phyloP scores from a whole-genome alignment of 2,888 invertebrate genomes.

The Chydorus sphaericus region DNA sequence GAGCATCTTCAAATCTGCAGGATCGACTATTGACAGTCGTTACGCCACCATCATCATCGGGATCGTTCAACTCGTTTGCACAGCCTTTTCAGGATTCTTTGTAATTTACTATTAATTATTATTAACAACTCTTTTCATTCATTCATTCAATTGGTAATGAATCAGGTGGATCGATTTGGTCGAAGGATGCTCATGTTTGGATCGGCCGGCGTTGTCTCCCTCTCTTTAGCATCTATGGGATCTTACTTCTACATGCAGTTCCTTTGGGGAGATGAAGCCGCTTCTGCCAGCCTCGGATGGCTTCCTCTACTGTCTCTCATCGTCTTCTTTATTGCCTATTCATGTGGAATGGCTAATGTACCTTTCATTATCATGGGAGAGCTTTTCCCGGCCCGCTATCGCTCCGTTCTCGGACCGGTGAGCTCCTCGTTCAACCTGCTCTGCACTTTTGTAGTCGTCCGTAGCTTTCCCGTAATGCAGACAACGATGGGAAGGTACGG shows the following conservation, averaged over 20 bases:
- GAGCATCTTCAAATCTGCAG: neutral
- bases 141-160: no score
- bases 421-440: conserved; percentile 16
- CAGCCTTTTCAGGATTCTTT: no score
- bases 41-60: conserved; percentile 11
- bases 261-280: neutral
- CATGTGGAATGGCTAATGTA: conserved; percentile 15
- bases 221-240: conserved; percentile 14
- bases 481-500: conserved; percentile 10
- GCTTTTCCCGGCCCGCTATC: conserved; percentile 17
- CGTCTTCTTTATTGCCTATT: conserved; percentile 16
- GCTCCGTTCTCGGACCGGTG: conserved; percentile 14
- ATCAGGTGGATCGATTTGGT: conserved; percentile 15
- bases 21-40: neutral
- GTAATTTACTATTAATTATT: no score
- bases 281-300: conserved; percentile 12
- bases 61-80: no score
- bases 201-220: conserved; percentile 14
- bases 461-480: conserved; percentile 14
- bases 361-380: conserved; percentile 17
- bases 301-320: conserved; percentile 15
- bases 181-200: conserved; percentile 15
- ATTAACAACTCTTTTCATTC: no score
- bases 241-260: conserved; percentile 15
- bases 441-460: conserved; percentile 15